Conservation (phyloP, 2,113 vertebrate species). For the Psammodynastes pulverulentus region DNA sequence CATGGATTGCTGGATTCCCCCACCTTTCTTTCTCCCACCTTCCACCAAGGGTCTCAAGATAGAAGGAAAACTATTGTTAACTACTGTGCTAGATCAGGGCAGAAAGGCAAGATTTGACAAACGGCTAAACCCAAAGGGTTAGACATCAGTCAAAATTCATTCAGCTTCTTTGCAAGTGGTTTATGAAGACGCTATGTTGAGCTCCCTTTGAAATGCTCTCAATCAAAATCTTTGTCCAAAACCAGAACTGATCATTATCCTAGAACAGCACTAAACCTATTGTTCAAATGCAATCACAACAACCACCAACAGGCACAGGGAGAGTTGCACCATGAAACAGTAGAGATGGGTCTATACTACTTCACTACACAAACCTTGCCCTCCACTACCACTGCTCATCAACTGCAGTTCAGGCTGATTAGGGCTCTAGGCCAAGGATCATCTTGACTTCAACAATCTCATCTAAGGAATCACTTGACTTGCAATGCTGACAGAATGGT, state of each 20-base stretch:
- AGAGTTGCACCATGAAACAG: background rate
- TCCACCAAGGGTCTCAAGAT: background rate
- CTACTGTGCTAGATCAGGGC: background rate
- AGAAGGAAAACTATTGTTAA: background rate
- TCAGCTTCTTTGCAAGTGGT: background rate
- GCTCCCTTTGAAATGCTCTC: background rate
- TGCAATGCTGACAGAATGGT: background rate
- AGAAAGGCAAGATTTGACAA: background rate
- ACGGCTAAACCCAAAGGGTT: background rate
- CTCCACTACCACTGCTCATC: background rate
- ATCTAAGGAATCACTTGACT: background rate
- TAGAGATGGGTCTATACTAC: background rate
- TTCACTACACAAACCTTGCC: background rate
- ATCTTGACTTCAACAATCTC: background rate
- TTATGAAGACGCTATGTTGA: background rate
- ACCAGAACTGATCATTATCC: background rate
- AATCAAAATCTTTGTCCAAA: background rate
- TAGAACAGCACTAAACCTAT: background rate
- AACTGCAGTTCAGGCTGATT: background rate
- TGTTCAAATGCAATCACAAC: background rate
- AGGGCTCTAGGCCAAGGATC: background rate
- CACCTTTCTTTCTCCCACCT: background rate
- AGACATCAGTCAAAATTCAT: background rate
- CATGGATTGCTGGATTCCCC: background rate
- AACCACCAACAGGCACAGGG: background rate